Percentiles rank a stretch among this genome's conserved stretches.
Evolutionary conservation across 1,140 invertebrate genomes (phyloP).

Genomic region (Sinonovacula constricta): DNA sequence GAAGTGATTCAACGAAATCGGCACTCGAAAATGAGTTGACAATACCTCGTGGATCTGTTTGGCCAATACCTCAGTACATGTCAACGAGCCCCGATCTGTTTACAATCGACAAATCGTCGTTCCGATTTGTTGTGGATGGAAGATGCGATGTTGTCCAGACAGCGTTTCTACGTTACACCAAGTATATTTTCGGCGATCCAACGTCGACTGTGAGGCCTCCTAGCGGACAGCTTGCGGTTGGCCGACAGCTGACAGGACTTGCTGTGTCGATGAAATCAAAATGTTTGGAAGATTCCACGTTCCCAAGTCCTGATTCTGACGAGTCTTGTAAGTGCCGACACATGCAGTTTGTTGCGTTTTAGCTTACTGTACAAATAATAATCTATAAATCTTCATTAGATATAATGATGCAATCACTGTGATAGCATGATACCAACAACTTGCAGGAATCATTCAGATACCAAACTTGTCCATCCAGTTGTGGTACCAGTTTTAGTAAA

Average conservation of each 20-base stretch:
- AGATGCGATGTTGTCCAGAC: conserved; percentile 56
- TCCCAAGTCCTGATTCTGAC: conserved; percentile 65
- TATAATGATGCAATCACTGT: too few species aligned
- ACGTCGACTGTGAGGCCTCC: background rate
- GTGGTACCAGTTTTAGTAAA: too few species aligned
- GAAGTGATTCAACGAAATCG: too few species aligned
- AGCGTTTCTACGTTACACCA: conserved; percentile 61
- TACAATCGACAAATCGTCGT: conserved; percentile 18
- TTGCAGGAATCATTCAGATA: too few species aligned
- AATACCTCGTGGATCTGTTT: too few species aligned
- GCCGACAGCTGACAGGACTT: background rate
- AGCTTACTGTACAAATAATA: too few species aligned
- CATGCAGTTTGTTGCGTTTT: too few species aligned
- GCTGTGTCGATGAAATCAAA: conserved; percentile 34
- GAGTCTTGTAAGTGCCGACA: conserved; percentile 76
- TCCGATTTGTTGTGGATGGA: background rate
- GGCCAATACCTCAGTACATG: conserved; percentile 42
- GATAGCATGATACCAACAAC: too few species aligned
- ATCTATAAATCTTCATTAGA: too few species aligned
- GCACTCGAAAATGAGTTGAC: too few species aligned
- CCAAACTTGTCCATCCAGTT: too few species aligned
- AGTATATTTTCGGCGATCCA: conserved; percentile 55
- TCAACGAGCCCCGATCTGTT: conserved; percentile 25
- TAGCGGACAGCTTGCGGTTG: background rate
- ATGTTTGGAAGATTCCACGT: conserved; percentile 24